phyloP scores from a whole-genome alignment of 1,140 invertebrate species.

The Drosophila virilis region DNA sequence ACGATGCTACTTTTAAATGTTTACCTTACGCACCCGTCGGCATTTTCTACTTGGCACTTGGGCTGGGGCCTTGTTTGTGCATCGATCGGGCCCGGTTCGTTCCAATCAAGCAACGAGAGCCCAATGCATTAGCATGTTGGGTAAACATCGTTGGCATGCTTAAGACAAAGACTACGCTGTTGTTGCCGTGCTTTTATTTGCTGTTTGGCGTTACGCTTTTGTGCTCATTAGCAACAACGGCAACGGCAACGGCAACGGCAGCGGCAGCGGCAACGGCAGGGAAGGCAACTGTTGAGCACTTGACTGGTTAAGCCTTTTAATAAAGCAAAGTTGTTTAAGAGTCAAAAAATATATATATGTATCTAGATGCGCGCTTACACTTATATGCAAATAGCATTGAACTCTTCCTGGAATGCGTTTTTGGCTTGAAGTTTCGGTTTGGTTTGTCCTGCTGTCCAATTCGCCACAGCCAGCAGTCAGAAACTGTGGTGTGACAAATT shows the following conservation, averaged over 20 bases:
- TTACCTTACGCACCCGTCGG: slow-evolving; percentile 84
- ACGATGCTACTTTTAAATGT: slow-evolving; percentile 50
- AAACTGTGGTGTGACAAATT: slow-evolving; percentile 74
- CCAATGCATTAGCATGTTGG: slow-evolving; percentile 78
- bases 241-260: background rate
- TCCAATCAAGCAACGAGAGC: slow-evolving; percentile 51
- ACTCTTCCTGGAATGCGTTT: slow-evolving; percentile 72
- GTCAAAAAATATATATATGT: background rate
- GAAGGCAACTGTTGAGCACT: slow-evolving; percentile 31
- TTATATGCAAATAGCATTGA: slow-evolving; percentile 69
- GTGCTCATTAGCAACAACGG: slow-evolving; percentile 75
- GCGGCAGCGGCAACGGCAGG: slow-evolving; percentile 2
- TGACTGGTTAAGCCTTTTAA: slow-evolving; percentile 83
- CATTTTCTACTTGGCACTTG: slow-evolving; percentile 54
- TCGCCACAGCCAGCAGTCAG: slow-evolving; percentile 46
- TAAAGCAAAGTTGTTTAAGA: slow-evolving; percentile 72
- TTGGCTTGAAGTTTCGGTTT: background rate
- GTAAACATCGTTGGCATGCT: slow-evolving; percentile 76
- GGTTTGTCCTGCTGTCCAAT: slow-evolving; percentile 35
- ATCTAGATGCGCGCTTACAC: slow-evolving; percentile 2
- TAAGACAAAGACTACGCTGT: slow-evolving; percentile 65
- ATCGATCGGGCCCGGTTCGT: slow-evolving; percentile 53
- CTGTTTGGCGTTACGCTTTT: slow-evolving; percentile 77
- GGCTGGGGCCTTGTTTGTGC: slow-evolving; percentile 61
- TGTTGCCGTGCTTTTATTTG: slow-evolving; percentile 43